Evolutionary conservation across 2,888 invertebrate genomes (phyloP).

Genomic region (Sclerodermus sp.): DNA sequence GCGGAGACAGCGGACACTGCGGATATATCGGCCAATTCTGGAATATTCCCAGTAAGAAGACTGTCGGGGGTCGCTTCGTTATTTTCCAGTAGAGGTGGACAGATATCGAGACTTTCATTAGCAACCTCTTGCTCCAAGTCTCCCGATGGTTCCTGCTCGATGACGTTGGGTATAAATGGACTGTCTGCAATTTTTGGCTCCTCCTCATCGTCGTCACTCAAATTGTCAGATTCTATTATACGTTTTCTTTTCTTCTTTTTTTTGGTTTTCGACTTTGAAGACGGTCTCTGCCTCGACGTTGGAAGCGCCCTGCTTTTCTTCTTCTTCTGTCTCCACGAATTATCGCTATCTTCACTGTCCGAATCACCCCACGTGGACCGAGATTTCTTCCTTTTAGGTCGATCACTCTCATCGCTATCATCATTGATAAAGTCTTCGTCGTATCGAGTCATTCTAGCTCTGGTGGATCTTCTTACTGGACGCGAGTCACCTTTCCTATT

Average conservation of each 20-base stretch:
- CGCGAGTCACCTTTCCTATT: constrained; percentile 57
- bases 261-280: constrained; percentile 53
- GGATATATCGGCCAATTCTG: too few species aligned
- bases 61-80: too few species aligned
- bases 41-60: too few species aligned
- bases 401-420: constrained; percentile 63
- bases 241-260: constrained; percentile 58
- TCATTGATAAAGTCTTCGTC: constrained; percentile 65
- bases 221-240: constrained; percentile 53
- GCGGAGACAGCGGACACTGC: too few species aligned
- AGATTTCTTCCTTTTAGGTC: constrained; percentile 63
- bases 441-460: constrained; percentile 60
- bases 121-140: too few species aligned
- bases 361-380: constrained; percentile 63
- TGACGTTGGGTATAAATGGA: too few species aligned
- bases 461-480: constrained; percentile 62
- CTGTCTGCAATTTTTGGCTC: constrained; percentile 59
- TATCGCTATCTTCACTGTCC: constrained; percentile 66
- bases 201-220: constrained; percentile 52
- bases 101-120: too few species aligned
- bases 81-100: too few species aligned
- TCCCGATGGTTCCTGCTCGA: too few species aligned
- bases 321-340: constrained; percentile 61
- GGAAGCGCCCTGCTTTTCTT: constrained; percentile 53
- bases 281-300: constrained; percentile 33